phyloP scores from a whole-genome alignment of 2,113 vertebrate species.

The Ifrita kowaldi region DNA sequence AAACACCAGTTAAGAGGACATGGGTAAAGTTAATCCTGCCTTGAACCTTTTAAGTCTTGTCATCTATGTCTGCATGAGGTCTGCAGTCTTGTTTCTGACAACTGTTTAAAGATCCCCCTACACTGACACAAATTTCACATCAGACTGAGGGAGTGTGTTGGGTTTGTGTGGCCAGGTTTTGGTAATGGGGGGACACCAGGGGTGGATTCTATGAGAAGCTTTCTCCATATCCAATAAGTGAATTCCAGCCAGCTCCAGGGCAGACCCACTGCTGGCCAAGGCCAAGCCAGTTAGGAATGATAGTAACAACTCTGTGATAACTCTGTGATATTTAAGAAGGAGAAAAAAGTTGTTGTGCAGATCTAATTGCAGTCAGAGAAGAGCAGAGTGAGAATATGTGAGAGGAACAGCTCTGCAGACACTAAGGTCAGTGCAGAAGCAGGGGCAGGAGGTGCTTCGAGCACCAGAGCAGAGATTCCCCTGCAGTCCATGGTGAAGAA shows the following conservation, averaged over 20 bases:
- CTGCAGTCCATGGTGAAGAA: not conserved
- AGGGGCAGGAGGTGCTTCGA: not conserved
- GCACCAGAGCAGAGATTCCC: not conserved
- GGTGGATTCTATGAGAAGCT: not conserved
- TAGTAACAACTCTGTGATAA: not conserved
- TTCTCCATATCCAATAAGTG: not conserved
- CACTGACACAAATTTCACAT: not conserved
- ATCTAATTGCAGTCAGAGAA: not conserved
- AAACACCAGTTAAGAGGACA: not conserved
- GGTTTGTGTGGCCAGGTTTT: not conserved
- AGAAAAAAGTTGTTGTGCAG: not conserved
- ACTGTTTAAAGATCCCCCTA: not conserved
- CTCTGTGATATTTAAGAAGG: not conserved
- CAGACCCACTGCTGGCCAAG: not conserved
- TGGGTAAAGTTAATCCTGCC: not conserved
- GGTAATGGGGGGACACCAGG: accelerated
- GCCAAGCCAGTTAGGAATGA: not conserved
- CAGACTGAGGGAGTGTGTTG: not conserved
- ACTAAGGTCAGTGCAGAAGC: not conserved
- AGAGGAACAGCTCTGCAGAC: not conserved
- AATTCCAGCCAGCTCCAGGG: not conserved
- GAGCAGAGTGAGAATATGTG: not conserved
- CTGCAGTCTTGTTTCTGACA: not conserved
- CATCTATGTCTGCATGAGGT: not conserved
- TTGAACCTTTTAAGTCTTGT: not conserved